Base-by-base conservation (phyloP, 2,888 invertebrate genomes). In the Barypeithes pellucidus region DNA sequence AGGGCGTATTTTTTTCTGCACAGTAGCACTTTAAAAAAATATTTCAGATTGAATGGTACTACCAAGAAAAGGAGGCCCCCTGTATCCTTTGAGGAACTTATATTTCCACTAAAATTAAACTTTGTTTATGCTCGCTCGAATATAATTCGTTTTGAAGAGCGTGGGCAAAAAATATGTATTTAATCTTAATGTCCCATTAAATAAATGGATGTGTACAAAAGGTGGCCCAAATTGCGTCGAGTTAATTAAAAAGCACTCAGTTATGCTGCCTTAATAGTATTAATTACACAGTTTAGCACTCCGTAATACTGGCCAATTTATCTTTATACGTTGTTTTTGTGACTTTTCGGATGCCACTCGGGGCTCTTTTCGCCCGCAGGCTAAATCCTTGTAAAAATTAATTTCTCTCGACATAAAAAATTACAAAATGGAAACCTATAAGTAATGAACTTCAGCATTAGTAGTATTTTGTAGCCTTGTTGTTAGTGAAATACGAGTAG, bases 221-320 rank as follows among this genome's bases (percentile, higher is more conserved):
- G 43, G 43, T 43, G 43, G 43, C 43, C 43, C 43, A n/a, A 43
- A 43, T 43, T 43, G n/a, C 43, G 43, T 43, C 3, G 43, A 16
- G n/a, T 16, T 43, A 43, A 43, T 43, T 43, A 43, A 43, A 43
- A 43, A 43, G 43, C 43, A 43, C 43, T 43, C 43, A 43, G 43
- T 43, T 43, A 43, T 43, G 14, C 43, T 43, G 43, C 43, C 43
- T 8, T 43, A 43, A 43, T 43, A 43, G 43, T 43, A 43, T 43
- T 43, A 43, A 43, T 43, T 43, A 43, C 43, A 43, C 43, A 16
- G 43, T n/a, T 43, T 43, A 43, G 43, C 43, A 43, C 43, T 43
- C 7, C 43, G 43, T 43, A 43, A 43, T 43, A 43, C 43, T 16
- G 43, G 14, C 43, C 16, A 43, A 43, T 43, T 43, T 43, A 43